Conservation (phyloP, 2,797 vertebrate species). For the Erpetoichthys calabaricus region DNA sequence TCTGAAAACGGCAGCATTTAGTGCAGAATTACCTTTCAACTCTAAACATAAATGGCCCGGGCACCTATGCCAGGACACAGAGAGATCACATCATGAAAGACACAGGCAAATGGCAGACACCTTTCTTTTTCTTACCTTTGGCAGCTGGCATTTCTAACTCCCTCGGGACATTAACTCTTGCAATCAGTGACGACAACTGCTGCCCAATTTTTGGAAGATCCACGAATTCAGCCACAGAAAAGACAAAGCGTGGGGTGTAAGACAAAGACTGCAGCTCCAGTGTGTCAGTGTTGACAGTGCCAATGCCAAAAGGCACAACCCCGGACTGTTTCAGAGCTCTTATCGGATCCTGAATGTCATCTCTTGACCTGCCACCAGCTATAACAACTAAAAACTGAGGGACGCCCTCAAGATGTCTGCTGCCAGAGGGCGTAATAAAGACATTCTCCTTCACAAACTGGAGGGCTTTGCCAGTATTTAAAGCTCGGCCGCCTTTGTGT, state of each 20-base stretch:
- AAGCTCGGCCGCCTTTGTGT: slow-evolving; percentile 38
- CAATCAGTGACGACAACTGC: slow-evolving; percentile 16
- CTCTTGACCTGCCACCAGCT: slow-evolving; percentile 59
- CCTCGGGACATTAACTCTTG: slow-evolving; percentile 5
- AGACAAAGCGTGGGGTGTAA: slow-evolving; percentile 41
- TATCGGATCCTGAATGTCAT: slow-evolving; percentile 39
- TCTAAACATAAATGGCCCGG: no score
- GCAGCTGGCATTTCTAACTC: no score
- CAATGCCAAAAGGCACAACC: slow-evolving; percentile 54
- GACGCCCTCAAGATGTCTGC: slow-evolving; percentile 53
- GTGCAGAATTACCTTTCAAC: no score
- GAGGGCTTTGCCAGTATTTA: slow-evolving; percentile 59
- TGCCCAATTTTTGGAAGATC: slow-evolving; percentile 39
- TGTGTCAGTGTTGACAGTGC: slow-evolving; percentile 43
- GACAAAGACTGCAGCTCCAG: slow-evolving; percentile 56
- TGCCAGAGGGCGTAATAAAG: slow-evolving; percentile 48
- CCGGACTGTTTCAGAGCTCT: slow-evolving; percentile 44
- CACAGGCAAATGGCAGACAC: no score
- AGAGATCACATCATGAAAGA: no score
- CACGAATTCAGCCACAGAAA: slow-evolving; percentile 45
- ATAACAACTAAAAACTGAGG: slow-evolving; percentile 68
- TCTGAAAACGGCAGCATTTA: no score
- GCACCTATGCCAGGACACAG: no score
- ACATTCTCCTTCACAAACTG: slow-evolving; percentile 51
- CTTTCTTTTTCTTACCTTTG: no score